Conservation (phyloP, 2,113 vertebrate genomes). For the Ceratotherium simum region DNA sequence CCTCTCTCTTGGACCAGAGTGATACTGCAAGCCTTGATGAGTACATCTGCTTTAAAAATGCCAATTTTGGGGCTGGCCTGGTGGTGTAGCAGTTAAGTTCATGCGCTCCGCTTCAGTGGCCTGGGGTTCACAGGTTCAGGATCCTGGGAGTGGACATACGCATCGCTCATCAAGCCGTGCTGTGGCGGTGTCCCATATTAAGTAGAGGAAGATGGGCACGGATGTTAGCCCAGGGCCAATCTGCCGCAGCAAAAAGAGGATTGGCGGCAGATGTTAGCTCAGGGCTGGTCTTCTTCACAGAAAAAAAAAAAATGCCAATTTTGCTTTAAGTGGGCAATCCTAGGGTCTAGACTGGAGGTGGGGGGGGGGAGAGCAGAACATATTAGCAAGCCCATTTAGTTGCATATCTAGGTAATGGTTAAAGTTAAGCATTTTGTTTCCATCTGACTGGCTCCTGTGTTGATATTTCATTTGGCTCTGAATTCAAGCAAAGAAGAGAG, state of each 20-base stretch:
- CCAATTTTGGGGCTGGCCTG: neutral
- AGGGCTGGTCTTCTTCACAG: too few species aligned
- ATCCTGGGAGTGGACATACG: too few species aligned
- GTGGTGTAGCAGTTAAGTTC: too few species aligned
- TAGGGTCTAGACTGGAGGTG: neutral
- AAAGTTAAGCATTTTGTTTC: conserved; percentile 21
- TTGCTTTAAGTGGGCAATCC: neutral
- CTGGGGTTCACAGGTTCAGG: too few species aligned
- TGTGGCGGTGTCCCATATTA: too few species aligned
- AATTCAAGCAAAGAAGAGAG: conserved; percentile 8
- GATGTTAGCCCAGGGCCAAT: too few species aligned
- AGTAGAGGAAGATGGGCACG: too few species aligned
- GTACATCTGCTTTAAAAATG: neutral
- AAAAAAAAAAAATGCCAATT: neutral
- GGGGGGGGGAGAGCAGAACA: neutral
- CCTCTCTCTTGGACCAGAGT: conserved; percentile 1
- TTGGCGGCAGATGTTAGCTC: too few species aligned
- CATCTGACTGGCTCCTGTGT: neutral
- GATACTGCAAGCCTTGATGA: neutral
- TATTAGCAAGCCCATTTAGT: neutral
- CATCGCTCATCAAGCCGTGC: too few species aligned
- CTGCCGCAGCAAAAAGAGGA: too few species aligned
- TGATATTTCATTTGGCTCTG: conserved; percentile 2
- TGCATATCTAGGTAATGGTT: neutral
- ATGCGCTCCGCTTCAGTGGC: too few species aligned